Conservation (phyloP, 2,113 vertebrate genomes). For the Corythaixoides concolor region DNA sequence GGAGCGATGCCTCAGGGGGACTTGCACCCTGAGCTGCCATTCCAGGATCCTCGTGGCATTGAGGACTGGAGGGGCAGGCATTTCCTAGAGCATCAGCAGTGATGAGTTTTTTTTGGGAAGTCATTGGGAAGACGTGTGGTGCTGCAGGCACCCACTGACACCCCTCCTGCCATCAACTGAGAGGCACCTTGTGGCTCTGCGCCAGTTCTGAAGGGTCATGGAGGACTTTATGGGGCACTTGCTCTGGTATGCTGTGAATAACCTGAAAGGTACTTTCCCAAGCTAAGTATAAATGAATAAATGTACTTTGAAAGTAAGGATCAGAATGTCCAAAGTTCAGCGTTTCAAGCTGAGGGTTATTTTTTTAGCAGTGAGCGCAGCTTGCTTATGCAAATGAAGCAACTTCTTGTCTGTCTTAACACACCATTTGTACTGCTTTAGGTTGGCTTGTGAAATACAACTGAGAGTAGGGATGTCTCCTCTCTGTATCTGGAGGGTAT, state of each 20-base stretch:
- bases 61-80: neutral
- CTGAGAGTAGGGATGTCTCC: neutral
- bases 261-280: neutral
- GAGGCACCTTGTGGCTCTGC: neutral
- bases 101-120: neutral
- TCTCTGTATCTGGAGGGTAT: neutral
- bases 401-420: neutral
- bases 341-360: neutral
- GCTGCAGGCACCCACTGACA: neutral
- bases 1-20: neutral
- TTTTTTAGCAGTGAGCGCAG: neutral
- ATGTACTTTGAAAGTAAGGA: slow-evolving; percentile 8
- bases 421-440: neutral
- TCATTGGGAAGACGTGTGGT: neutral
- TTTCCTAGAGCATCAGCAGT: neutral
- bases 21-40: neutral
- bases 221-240: neutral
- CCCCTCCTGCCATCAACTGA: rapidly evolving
- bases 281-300: slow-evolving; percentile 5
- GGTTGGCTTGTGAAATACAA: neutral
- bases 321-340: slow-evolving; percentile 21
- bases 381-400: neutral
- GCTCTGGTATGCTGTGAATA: slow-evolving; percentile 26
- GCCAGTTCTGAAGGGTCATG: neutral
- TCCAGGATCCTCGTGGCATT: neutral